phyloP scores from a whole-genome alignment of 2,797 vertebrate genomes.

The Valencia hispanica region DNA sequence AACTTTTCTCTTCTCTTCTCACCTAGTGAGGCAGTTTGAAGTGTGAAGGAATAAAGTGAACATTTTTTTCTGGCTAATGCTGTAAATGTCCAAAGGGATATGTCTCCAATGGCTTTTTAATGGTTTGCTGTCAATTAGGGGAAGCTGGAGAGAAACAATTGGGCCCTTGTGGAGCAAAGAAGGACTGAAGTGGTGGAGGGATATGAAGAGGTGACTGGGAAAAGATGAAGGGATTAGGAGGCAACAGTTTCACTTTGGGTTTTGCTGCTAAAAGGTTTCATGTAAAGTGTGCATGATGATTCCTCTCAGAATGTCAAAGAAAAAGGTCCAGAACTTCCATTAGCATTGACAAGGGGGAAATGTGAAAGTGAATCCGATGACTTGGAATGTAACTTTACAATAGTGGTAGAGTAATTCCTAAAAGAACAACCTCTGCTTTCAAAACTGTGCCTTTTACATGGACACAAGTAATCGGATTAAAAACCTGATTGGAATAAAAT shows the following conservation, averaged over 20 bases:
- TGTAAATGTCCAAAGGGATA: constrained; percentile 7
- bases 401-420: neutral
- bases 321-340: neutral
- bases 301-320: neutral
- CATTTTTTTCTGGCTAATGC: constrained; percentile 37
- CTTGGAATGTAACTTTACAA: neutral
- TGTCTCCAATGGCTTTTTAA: constrained; percentile 55
- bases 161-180: constrained; percentile 18
- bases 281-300: neutral
- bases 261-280: neutral
- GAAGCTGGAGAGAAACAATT: constrained; percentile 35
- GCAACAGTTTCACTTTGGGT: neutral
- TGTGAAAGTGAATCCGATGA: neutral
- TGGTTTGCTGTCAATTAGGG: constrained; percentile 57
- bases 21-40: constrained; percentile 4
- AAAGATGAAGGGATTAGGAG: constrained; percentile 6
- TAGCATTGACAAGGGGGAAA: neutral
- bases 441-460: neutral
- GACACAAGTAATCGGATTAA: no score
- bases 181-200: neutral
- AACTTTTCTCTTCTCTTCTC: neutral
- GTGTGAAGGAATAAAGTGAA: neutral
- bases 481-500: no score
- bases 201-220: neutral
- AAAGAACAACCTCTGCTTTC: neutral